A percentile compares a stretch with the other conserved stretches of the same genome.
phyloP scores from a whole-genome alignment of 2,888 invertebrate genomes.

The Prosopocoilus inquinatus region DNA sequence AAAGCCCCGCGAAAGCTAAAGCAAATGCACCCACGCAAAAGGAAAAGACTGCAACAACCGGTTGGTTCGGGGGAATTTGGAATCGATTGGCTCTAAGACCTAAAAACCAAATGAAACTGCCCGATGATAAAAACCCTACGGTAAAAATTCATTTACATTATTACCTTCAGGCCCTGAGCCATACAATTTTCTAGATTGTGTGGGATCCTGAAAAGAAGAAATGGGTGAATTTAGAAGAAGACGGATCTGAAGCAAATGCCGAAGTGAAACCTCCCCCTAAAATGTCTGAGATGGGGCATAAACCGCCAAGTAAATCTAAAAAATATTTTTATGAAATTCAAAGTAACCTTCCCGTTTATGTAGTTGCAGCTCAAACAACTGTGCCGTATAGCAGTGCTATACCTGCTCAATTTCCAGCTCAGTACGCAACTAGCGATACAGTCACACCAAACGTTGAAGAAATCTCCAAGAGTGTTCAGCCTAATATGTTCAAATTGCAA shows the following conservation, averaged over 20 bases:
- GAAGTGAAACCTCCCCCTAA: conserved; percentile 69
- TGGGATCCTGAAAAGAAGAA: conserved; percentile 87
- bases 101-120: conserved; percentile 93
- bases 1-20: conserved; percentile 24
- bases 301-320: conserved; percentile 5
- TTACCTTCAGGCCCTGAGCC: neutral
- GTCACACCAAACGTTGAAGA: neutral
- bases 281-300: conserved; percentile 57
- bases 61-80: conserved; percentile 88
- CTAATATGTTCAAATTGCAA: conserved; percentile 79
- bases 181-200: conserved; percentile 66
- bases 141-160: conserved; percentile 49
- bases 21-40: conserved; percentile 22
- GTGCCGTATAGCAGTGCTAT: neutral
- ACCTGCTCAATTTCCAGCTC: neutral
- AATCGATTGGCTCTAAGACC: conserved; percentile 78
- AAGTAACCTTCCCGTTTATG: too few species aligned
- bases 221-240: conserved; percentile 83
- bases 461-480: conserved; percentile 35
- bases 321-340: neutral
- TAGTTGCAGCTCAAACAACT: neutral
- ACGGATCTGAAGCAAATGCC: conserved; percentile 56
- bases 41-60: conserved; percentile 43
- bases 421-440: too few species aligned
- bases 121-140: conserved; percentile 90